Evolutionary conservation across 2,888 invertebrate species (phyloP).

Genomic region (Eulithis testata): DNA sequence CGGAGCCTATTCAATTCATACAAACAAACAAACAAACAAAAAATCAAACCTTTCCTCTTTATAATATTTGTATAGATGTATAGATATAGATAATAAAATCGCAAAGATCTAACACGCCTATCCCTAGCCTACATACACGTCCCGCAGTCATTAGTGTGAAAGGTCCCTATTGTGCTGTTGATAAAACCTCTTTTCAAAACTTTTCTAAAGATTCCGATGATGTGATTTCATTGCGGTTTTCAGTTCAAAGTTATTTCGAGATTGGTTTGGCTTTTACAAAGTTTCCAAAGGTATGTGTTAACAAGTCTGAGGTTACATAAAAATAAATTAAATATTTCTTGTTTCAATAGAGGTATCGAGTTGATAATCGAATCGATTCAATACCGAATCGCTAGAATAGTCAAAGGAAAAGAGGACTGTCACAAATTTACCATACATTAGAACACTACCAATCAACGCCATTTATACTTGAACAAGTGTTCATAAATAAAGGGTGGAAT

Average conservation of each 20-base stretch:
- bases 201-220: constrained; percentile 21
- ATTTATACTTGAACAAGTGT: too few relatives aligned
- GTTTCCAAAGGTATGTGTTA: neutral
- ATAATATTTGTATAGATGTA: too few relatives aligned
- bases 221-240: constrained; percentile 26
- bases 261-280: constrained; percentile 12
- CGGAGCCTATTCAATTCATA: too few relatives aligned
- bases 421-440: too few relatives aligned
- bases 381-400: too few relatives aligned
- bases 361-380: too few relatives aligned
- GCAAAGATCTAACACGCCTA: neutral
- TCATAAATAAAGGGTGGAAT: too few relatives aligned
- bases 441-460: too few relatives aligned
- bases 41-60: too few relatives aligned
- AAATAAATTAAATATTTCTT: neutral
- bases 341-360: too few relatives aligned
- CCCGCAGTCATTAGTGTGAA: constrained; percentile 32
- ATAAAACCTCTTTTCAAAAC: constrained; percentile 16
- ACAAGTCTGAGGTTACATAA: neutral
- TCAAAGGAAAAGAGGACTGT: too few relatives aligned
- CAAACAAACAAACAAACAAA: too few relatives aligned
- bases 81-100: neutral
- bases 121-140: neutral
- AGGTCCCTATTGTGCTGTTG: constrained; percentile 19
- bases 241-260: constrained; percentile 10